A percentile compares a stretch with the other conserved stretches of the same genome.
phyloP scores from a whole-genome alignment of 2,888 invertebrate genomes.

The Calephelis perditalis region DNA sequence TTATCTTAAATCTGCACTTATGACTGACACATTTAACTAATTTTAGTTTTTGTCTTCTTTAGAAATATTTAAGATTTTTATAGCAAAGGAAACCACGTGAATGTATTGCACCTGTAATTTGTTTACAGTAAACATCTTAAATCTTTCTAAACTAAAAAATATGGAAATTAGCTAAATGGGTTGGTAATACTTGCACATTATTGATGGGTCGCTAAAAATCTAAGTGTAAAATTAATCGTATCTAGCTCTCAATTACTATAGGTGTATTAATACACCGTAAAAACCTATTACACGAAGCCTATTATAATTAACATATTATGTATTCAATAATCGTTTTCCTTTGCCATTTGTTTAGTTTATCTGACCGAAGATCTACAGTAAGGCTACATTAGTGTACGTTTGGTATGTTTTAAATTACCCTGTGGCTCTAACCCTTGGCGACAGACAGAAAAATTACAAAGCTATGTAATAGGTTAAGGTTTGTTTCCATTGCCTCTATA shows the following conservation, averaged over 20 bases:
- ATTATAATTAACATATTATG: conserved; percentile 1
- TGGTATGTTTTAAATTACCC: conserved; percentile 35
- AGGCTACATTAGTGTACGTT: conserved; percentile 16
- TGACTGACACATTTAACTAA: too few relatives aligned
- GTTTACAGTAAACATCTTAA: too few relatives aligned
- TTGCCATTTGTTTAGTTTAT: conserved; percentile 22
- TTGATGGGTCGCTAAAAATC: too few relatives aligned
- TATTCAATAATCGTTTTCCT: conserved; percentile 5
- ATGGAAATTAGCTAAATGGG: too few relatives aligned
- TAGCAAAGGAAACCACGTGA: too few relatives aligned
- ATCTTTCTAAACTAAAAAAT: too few relatives aligned
- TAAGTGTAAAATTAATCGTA: too few relatives aligned
- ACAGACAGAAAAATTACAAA: conserved; percentile 48
- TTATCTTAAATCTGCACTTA: too few relatives aligned
- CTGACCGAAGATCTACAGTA: conserved; percentile 13
- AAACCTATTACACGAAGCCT: not conserved
- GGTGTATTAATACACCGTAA: not conserved
- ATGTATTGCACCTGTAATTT: too few relatives aligned
- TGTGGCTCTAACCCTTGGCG: conserved; percentile 38
- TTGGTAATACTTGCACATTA: too few relatives aligned
- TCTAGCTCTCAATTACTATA: not conserved
- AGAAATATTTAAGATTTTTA: too few relatives aligned
- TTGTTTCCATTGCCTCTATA: conserved; percentile 30
- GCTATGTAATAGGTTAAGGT: conserved; percentile 24
- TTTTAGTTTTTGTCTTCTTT: too few relatives aligned